Evolutionary conservation across 2,113 vertebrate species (phyloP).

Genomic region (Boleophthalmus pectinirostris): DNA sequence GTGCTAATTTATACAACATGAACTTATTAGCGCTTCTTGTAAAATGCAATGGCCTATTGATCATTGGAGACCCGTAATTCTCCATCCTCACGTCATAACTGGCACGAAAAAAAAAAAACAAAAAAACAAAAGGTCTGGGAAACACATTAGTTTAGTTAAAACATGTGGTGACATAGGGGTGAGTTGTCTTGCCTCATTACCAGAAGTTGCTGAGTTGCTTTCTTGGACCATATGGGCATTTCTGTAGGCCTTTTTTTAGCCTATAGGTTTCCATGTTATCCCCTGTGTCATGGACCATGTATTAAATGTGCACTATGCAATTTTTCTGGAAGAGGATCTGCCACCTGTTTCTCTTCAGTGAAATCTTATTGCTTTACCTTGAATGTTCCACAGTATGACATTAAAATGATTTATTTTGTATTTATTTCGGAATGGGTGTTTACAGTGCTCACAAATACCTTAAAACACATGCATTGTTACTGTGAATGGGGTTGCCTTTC

Average conservation of each 20-base stretch:
- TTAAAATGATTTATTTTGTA: too few species aligned
- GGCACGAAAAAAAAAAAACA: background rate
- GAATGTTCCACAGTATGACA: too few species aligned
- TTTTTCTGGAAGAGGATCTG: too few species aligned
- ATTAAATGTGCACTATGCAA: too few species aligned
- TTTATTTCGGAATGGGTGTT: too few species aligned
- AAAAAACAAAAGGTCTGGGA: background rate
- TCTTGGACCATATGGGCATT: background rate
- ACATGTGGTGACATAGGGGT: background rate
- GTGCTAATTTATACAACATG: constrained; percentile 1
- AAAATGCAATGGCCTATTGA: background rate
- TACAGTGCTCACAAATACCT: too few species aligned
- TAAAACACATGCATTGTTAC: too few species aligned
- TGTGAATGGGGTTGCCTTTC: too few species aligned
- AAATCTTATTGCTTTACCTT: too few species aligned
- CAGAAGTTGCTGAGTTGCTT: background rate
- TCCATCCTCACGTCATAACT: background rate
- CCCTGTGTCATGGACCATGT: too few species aligned
- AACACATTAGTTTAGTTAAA: background rate
- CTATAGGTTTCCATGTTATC: too few species aligned
- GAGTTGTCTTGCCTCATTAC: background rate
- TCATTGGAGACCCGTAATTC: background rate
- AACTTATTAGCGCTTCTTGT: background rate
- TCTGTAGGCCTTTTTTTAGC: background rate
- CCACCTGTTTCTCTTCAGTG: too few species aligned